Percentiles rank a stretch among this genome's conserved stretches.
Evolutionary conservation across 1,140 invertebrate species (phyloP).

Genomic region (Pemphigus obesinymphae): DNA sequence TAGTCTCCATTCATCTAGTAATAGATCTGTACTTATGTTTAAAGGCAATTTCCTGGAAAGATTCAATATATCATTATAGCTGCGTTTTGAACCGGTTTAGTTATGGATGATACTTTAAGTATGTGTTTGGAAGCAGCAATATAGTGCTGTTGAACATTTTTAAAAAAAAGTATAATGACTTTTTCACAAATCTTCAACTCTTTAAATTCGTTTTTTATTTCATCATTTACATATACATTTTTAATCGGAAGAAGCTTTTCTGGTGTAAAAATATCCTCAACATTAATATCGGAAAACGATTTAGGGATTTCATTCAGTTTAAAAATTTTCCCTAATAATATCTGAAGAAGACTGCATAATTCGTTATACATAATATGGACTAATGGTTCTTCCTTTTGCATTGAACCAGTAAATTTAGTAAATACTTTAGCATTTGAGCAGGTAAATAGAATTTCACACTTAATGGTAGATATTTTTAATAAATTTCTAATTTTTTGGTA

Average conservation of each 20-base stretch:
- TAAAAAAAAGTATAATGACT: not conserved
- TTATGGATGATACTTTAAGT: not conserved
- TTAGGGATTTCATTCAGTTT: not conserved
- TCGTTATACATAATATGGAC: not conserved
- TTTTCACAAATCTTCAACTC: not conserved
- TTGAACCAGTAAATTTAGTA: not conserved
- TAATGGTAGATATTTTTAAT: not conserved
- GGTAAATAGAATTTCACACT: not conserved
- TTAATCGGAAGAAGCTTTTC: not conserved
- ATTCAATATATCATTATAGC: not conserved
- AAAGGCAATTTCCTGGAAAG: not conserved
- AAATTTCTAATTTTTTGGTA: slow-evolving; percentile 4
- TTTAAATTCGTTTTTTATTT: not conserved
- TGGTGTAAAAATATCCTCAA: not conserved
- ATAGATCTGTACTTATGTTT: not conserved
- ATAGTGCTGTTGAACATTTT: not conserved
- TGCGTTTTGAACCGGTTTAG: not conserved
- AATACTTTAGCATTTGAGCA: not conserved
- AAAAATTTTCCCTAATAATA: not conserved
- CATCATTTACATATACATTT: not conserved
- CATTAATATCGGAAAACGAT: not conserved
- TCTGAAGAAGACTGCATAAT: not conserved
- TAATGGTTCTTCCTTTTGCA: not conserved
- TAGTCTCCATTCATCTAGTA: not conserved
- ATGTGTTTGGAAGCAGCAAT: not conserved